phyloP scores from a whole-genome alignment of 2,888 invertebrate genomes.

The Andrena dorsata region DNA sequence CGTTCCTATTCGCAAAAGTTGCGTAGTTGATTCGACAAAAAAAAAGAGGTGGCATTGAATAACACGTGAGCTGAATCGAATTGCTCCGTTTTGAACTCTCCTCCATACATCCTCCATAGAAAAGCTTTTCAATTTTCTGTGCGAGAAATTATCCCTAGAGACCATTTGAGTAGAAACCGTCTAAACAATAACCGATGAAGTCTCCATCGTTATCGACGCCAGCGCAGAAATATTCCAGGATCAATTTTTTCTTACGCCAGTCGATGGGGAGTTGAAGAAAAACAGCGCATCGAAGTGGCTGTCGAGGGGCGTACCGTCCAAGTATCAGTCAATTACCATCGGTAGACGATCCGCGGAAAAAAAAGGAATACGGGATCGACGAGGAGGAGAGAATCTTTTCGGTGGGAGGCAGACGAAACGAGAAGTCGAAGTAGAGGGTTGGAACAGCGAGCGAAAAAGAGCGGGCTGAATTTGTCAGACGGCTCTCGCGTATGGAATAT shows the following conservation, averaged over 20 bases:
- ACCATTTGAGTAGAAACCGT: background rate
- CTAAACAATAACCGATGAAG: slow-evolving; percentile 1
- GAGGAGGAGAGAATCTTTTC: background rate
- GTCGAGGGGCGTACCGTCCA: slow-evolving; percentile 62
- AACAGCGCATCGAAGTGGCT: slow-evolving; percentile 58
- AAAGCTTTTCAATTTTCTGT: slow-evolving; percentile 8
- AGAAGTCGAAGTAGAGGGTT: background rate
- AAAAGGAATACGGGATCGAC: slow-evolving; percentile 10
- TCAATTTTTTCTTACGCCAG: slow-evolving; percentile 53
- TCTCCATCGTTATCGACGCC: slow-evolving; percentile 19
- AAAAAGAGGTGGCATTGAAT: background rate
- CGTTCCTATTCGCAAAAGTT: background rate
- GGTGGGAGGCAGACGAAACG: no score
- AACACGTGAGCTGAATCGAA: background rate
- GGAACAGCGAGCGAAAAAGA: slow-evolving; percentile 21
- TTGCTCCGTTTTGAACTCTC: no score
- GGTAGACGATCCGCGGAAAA: background rate
- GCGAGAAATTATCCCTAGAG: slow-evolving; percentile 10
- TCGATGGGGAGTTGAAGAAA: slow-evolving; percentile 16
- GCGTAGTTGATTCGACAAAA: background rate
- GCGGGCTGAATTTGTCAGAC: slow-evolving; percentile 44
- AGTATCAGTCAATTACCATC: slow-evolving; percentile 65
- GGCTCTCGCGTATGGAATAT: slow-evolving; percentile 57
- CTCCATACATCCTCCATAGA: background rate
- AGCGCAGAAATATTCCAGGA: slow-evolving; percentile 44